Evolutionary conservation across 2,797 vertebrate genomes (phyloP).

Genomic region (Chelon labrosus): DNA sequence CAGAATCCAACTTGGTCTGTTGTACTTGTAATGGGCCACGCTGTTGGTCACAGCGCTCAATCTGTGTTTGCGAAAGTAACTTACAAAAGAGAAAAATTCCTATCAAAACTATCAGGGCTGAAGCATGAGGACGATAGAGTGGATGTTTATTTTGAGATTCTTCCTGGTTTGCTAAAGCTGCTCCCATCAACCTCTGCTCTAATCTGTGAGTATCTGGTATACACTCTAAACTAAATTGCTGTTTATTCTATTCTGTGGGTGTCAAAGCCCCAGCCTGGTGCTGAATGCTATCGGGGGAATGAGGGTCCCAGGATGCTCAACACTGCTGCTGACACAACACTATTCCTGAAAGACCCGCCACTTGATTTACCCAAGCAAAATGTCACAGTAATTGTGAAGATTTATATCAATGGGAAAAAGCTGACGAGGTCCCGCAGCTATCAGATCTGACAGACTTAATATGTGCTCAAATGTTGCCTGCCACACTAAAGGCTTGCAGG

Average conservation of each 20-base stretch:
- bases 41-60: slow-evolving; percentile 53
- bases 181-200: slow-evolving; percentile 76
- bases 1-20: slow-evolving; percentile 46
- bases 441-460: slow-evolving; percentile 86
- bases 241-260: slow-evolving; percentile 82
- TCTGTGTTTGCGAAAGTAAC: slow-evolving; percentile 64
- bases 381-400: slow-evolving; percentile 86
- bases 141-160: slow-evolving; percentile 81
- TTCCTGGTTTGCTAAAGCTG: slow-evolving; percentile 67
- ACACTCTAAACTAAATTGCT: slow-evolving; percentile 82
- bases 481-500: slow-evolving; percentile 72
- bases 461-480: slow-evolving; percentile 79
- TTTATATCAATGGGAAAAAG: slow-evolving; percentile 87
- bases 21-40: slow-evolving; percentile 59
- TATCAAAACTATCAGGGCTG: slow-evolving; percentile 66
- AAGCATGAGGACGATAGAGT: slow-evolving; percentile 61
- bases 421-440: slow-evolving; percentile 82
- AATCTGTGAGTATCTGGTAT: slow-evolving; percentile 80
- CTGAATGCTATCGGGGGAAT: slow-evolving; percentile 80
- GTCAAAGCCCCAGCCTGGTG: slow-evolving; percentile 70
- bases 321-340: slow-evolving; percentile 80
- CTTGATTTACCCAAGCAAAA: slow-evolving; percentile 84
- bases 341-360: slow-evolving; percentile 79
- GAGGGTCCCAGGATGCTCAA: slow-evolving; percentile 78
- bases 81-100: slow-evolving; percentile 66